A percentile compares a stretch with the other conserved stretches of the same genome.
phyloP scores from a whole-genome alignment of 2,113 vertebrate genomes.

The Puffinus mauretanicus region DNA sequence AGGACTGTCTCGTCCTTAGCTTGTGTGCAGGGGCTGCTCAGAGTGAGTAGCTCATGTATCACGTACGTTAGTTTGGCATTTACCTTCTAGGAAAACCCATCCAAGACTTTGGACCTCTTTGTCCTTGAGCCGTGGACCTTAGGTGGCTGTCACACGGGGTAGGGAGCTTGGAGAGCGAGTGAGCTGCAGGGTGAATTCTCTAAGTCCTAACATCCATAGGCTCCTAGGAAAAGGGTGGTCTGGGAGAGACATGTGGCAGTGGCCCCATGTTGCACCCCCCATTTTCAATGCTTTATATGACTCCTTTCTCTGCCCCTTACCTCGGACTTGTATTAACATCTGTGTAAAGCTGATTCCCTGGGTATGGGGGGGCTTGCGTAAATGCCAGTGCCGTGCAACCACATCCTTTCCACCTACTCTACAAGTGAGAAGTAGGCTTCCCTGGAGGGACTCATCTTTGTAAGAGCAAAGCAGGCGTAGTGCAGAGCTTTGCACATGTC shows the following conservation, averaged over 20 bases:
- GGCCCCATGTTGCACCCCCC: not conserved
- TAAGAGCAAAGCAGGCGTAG: not conserved
- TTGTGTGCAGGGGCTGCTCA: not conserved
- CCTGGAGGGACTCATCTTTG: not conserved
- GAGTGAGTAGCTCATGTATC: not conserved
- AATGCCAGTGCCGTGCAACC: not conserved
- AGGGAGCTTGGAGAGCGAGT: not conserved
- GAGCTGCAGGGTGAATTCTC: not conserved
- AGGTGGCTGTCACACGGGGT: not conserved
- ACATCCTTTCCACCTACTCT: not conserved
- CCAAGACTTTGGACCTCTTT: not conserved
- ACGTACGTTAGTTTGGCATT: not conserved
- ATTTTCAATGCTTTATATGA: not conserved
- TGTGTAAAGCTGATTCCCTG: not conserved
- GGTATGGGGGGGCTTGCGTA: not conserved
- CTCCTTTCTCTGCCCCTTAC: not conserved
- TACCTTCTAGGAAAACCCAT: not conserved
- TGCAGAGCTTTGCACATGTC: not conserved
- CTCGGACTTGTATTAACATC: not conserved
- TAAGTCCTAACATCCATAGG: not conserved
- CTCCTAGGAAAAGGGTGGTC: not conserved
- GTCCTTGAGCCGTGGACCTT: not conserved
- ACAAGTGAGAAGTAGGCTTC: not conserved
- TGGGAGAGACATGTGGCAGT: not conserved
- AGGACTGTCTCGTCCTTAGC: not conserved